Evolutionary conservation across 1,140 invertebrate genomes (phyloP), one percentile per base, ranked within the genome.

Genomic region (Pararge aegeria): DNA sequence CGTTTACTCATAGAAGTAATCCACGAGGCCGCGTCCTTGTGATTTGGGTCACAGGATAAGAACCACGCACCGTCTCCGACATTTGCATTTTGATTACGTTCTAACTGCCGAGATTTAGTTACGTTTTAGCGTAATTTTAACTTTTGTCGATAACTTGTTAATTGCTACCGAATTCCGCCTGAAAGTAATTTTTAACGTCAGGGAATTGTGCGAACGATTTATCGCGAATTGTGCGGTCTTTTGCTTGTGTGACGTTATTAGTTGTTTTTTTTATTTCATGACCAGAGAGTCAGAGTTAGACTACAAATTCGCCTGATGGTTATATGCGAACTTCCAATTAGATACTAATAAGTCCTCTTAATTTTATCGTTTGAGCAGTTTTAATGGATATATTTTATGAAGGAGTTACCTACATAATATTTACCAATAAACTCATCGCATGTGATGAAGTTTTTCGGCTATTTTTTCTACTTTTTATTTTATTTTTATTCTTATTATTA

Each of bases 21-120:
- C 4, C 46, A 29, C 44, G 52, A 75, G 80, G 80, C 63, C 78
- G 55, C 75, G 82, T 75, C 83, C 83, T 87, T 85, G 80, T 38
- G 61, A 89, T 89, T 78, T 89, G 73, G 86, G 86, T 79, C 86
- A 72, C 44, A 67, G 86, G 86, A 89, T 89, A 87, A 88, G 72
- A 30, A 5, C 70, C 82, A 89, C 82, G 83, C 82, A 88, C 83
- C 68, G 68, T 65, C 73, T 66, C 61, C 52, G 46, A 53, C 68
- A 87, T 89, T 89, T 87, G 78, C 86, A 89, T 89, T 81, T 83
- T 84, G 73, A 89, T 87, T 89, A 75, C 68, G 44, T 52, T 71
- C 61, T 54, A 69, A 78, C 10, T 34, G 10, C 30, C 30, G 7
- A 34, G n/a, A 34, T 10, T 34, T 12, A 34, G 30, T 34, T 10